Evolutionary conservation across 2,797 vertebrate species (phyloP), one percentile per base, ranked within the genome.

Genomic region (Huso huso): DNA sequence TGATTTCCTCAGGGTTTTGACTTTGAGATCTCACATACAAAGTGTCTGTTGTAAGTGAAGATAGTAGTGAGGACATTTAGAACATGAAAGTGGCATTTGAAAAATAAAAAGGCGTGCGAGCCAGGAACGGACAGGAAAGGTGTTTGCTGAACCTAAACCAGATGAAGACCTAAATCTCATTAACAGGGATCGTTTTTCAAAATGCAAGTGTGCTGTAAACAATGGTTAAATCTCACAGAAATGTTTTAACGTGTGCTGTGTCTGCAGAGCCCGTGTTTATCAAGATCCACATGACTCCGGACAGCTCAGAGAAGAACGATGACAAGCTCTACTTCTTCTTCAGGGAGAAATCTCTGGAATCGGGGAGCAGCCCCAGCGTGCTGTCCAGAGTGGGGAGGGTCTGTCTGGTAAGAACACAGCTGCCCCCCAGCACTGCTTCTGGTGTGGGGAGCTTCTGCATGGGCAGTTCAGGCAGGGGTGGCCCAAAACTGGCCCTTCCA

Each of bases 301-400:
- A 93, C 83, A 91, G 87, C 57, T 84, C 86, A 10, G 87, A 92
- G 79, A 88, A 75, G 72, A 92, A 90, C 10, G 90, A 93, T 3
- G 89, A 92, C 82, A 93, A 92, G 65, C 87, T 92, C 9, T 92
- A 92, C 75, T 89, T 93, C 75, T 92, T 93, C 70, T 93, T 92
- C 78, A 90, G 89, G 0, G 91, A 92, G 80, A 90, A 90, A 76
- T 90, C 82, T 51, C 78, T 89, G 51, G 90, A 93, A 77, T 84
- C 89, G 4, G 83, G 85, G 57, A 81, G 83, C 4, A 90, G 89
- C 53, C 88, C 88, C 23, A 85, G 83, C 0, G 78, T 91, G 11
- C 67, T 91, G 51, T 87, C 90, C 68, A 70, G 91, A 69, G 91
- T 93, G 75, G 92, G 90, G 12, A 79, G 91, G 63, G 87, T 93